phyloP scores from a whole-genome alignment of 2,888 invertebrate species.

The Tubulanus polymorphus region DNA sequence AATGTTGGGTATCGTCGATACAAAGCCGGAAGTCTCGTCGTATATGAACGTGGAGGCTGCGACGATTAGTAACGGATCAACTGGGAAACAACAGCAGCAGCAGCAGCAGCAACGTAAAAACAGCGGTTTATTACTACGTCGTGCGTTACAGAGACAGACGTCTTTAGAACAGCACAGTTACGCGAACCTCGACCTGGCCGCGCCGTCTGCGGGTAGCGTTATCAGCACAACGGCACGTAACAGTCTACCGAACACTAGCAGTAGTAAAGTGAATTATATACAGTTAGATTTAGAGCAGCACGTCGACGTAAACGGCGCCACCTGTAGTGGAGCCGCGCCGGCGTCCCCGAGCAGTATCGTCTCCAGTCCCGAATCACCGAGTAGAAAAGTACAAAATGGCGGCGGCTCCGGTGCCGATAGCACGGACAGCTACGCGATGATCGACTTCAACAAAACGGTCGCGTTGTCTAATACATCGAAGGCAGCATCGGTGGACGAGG shows the following conservation, averaged over 20 bases:
- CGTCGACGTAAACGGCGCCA: slow-evolving; percentile 19
- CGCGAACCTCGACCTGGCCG: slow-evolving; percentile 22
- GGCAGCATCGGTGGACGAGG: slow-evolving; percentile 64
- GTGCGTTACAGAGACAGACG: background rate
- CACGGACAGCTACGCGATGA: slow-evolving; percentile 74
- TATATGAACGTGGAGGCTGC: background rate
- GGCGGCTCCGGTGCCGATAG: too few species aligned
- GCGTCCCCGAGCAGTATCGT: slow-evolving; percentile 32
- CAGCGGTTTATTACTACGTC: too few species aligned
- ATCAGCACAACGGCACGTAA: background rate
- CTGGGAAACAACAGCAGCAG: too few species aligned
- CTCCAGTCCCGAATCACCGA: slow-evolving; percentile 35
- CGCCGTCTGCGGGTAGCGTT: background rate
- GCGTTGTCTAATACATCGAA: slow-evolving; percentile 80
- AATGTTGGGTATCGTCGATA: too few species aligned
- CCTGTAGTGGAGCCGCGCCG: slow-evolving; percentile 25
- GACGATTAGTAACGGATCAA: background rate
- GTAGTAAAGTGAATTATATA: slow-evolving; percentile 33
- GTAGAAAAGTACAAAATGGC: too few species aligned
- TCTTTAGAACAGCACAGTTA: slow-evolving; percentile 20
- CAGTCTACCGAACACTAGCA: background rate
- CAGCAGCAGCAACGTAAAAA: background rate
- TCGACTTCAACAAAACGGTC: slow-evolving; percentile 90
- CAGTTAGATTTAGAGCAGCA: slow-evolving; percentile 33
- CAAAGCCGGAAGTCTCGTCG: background rate